Conservation (phyloP, 2,888 invertebrate genomes). For the Drosophila niveifrons region DNA sequence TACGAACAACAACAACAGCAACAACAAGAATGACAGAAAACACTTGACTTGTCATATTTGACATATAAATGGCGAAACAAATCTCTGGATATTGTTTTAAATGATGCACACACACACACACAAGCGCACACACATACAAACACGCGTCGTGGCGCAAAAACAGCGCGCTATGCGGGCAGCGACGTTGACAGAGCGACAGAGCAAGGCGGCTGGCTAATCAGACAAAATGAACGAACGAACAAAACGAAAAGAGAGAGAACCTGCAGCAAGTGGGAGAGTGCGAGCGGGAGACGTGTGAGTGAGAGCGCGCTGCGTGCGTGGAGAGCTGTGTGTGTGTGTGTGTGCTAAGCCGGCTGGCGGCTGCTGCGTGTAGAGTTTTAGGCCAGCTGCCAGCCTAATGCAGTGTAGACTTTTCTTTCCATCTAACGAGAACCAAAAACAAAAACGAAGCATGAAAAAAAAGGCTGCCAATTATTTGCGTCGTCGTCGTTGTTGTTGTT, state of each 20-base stretch:
- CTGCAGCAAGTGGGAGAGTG: neutral
- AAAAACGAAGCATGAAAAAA: neutral
- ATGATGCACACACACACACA: conserved; percentile 53
- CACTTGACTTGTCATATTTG: conserved; percentile 82
- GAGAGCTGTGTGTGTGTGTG: conserved; percentile 7
- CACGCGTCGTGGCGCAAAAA: conserved; percentile 5
- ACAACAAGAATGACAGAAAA: conserved; percentile 54
- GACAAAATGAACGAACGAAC: conserved; percentile 37
- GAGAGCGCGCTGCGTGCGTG: conserved; percentile 8
- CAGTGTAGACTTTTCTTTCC: conserved; percentile 45
- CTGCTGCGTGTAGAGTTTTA: conserved; percentile 48
- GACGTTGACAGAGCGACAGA: conserved; percentile 5
- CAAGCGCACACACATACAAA: conserved; percentile 9
- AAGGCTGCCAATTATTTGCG: conserved; percentile 2
- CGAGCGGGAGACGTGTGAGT: neutral
- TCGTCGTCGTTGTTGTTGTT: conserved; percentile 23
- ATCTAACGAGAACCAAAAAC: conserved; percentile 4
- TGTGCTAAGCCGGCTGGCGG: conserved; percentile 50
- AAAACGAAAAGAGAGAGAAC: neutral
- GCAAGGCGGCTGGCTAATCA: conserved; percentile 48
- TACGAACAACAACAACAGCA: conserved; percentile 43
- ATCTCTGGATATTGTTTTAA: conserved; percentile 79
- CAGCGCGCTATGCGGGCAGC: conserved; percentile 6
- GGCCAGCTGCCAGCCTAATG: conserved; percentile 30
- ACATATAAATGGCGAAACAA: conserved; percentile 76